Conservation (phyloP, 2,888 invertebrate genomes). For the Cheilosia urbana region DNA sequence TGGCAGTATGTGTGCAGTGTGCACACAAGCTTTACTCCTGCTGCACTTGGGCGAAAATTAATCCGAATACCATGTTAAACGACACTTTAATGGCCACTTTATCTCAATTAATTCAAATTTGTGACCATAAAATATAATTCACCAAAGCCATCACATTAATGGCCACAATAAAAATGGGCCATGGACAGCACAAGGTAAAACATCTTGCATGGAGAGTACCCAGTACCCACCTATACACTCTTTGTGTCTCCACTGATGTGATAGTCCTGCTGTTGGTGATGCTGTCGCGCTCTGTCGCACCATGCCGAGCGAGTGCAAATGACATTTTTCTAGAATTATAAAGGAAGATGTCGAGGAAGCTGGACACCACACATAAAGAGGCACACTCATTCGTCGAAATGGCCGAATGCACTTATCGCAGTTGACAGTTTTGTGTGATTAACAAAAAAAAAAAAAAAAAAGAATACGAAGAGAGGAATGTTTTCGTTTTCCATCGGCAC, state of each 20-base stretch:
- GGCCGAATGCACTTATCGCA: constrained; percentile 72
- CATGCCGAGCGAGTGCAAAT: constrained; percentile 10
- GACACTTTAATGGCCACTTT: constrained; percentile 78
- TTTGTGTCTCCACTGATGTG: constrained; percentile 14
- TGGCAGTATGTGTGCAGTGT: constrained; percentile 18
- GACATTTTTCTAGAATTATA: constrained; percentile 60
- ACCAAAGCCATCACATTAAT: constrained; percentile 76
- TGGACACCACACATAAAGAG: constrained; percentile 47
- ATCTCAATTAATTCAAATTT: constrained; percentile 79
- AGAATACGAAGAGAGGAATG: background rate
- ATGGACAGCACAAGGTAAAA: constrained; percentile 66
- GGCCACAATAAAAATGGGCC: constrained; percentile 75
- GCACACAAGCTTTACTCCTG: constrained; percentile 38
- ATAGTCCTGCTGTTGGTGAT: background rate
- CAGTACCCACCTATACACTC: constrained; percentile 16
- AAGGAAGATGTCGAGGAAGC: constrained; percentile 62
- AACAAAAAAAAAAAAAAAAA: constrained; percentile 26
- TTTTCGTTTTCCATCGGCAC: background rate
- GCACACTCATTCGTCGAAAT: constrained; percentile 71
- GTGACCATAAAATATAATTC: constrained; percentile 77
- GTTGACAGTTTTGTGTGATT: constrained; percentile 71
- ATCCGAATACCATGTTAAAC: constrained; percentile 77
- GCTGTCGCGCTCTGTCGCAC: background rate
- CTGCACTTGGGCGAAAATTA: constrained; percentile 69
- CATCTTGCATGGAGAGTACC: constrained; percentile 41